Base-by-base conservation (phyloP, 2,888 invertebrate species). In the Eilema depressum region DNA sequence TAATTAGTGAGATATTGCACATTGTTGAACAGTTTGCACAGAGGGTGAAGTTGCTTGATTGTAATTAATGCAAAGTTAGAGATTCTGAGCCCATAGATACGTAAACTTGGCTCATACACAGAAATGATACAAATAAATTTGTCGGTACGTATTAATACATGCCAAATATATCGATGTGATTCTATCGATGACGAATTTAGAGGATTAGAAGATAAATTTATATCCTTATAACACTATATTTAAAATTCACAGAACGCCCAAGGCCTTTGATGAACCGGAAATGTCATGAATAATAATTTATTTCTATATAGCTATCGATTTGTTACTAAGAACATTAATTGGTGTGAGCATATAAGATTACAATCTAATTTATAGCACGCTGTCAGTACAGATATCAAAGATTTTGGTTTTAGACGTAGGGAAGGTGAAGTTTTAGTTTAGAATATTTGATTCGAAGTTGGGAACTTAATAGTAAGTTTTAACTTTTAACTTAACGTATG, bases 1-100 rank as follows among this genome's bases (percentile, higher is more conserved):
- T 86, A 88, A 89, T 91, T 89, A 89, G 86, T 85, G 84, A 86
- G 85, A 86, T 89, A 90, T 89, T 87, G 88, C 83, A 81, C 85
- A 87, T 86, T 88, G 89, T 90, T 90, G 89, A 90, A 83, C 78
- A 74, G 78, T 81, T 76, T 81, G 75, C 75, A 75, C 66, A 70
- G 74, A 70, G 73, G 75, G 57, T 71, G 70, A 81, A 81, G 83
- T 82, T 83, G 73, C 75, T 78, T 68, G 73, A 75, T 71, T 62
- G 76, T 83, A 82, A 83, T 83, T 83, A 83, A 80, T 77, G 76
- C 75, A 76, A 76, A 87, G 82, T 87, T 87, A 73, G 82, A 86
- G 83, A 85, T 83, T 82, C 81, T 76, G 77, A 74, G 71, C 81
- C 81, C 82, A 83, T 82, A 82, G 83, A 82, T 78, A 85, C 68